Evolutionary conservation across 2,888 invertebrate species (phyloP), one percentile per base, ranked within the genome.

Genomic region (Lepidochrysops patricia): DNA sequence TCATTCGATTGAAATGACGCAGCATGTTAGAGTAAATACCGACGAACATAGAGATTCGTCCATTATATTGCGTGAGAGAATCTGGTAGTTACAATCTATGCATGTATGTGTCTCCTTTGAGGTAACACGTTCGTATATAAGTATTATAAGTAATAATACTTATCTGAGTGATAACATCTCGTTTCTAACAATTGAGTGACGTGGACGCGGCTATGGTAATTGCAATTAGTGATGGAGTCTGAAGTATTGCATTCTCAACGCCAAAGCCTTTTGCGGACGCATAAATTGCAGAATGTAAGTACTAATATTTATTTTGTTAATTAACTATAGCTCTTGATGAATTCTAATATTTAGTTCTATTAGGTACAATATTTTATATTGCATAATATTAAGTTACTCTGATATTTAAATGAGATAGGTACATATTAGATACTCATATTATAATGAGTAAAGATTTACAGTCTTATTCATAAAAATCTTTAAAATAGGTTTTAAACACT

Each of bases 31-130:
- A 50, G n/a, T 13, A 50, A 26, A 50, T n/a, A 50, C 23, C 26
- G 26, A 5, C 19, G 15, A 9, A 19, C 43, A 6, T 1, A 29
- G 13, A 50, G 6, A n/a, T 23, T 49, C 23, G n/a, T 49, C 25
- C 13, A 50, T 50, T 58, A 61, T 65, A 65, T 64, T 67, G 62
- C 60, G 63, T 64, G 48, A 61, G 60, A 34, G 57, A 57, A 57
- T 58, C 43, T 60, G 25, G 54, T 43, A 27, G 34, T 12, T 32
- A n/a, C 35, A 57, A n/a, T 32, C 27, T 61, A 25, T 37, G 29
- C 25, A 19, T 26, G 43, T 12, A 12, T 26, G 23, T 37, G 35
- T 15, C n/a, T 50, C 26, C n/a, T 50, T 13, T 26, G 26, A 49
- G n/a, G 4, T 13, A 13, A 50, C 26, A 25, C 26, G 26, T 50